A percentile compares a stretch with the other conserved stretches of the same genome.
phyloP scores from a whole-genome alignment of 2,888 invertebrate species.

The Hydraecia micacea region DNA sequence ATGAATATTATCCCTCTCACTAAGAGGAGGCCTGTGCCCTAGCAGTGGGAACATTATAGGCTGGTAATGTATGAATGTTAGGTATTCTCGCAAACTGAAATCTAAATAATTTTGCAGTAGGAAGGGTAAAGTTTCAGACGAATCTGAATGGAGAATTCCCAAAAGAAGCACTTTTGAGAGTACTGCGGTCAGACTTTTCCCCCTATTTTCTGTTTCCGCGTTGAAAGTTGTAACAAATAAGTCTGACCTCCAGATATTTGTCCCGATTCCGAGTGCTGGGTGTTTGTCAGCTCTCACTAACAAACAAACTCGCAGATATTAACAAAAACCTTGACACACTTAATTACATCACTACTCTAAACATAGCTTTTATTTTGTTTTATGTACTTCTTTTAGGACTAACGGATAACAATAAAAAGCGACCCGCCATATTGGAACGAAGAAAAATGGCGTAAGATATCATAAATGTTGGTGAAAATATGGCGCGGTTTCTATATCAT shows the following conservation, averaged over 20 bases:
- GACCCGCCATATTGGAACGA: conserved; percentile 39
- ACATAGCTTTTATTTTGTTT: conserved; percentile 46
- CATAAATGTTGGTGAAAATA: conserved; percentile 31
- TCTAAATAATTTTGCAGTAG: background rate
- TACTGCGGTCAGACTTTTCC: background rate
- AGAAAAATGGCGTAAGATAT: conserved; percentile 27
- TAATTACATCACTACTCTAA: conserved; percentile 43
- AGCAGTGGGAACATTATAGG: no score
- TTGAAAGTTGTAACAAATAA: conserved; percentile 39
- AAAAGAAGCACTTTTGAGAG: background rate
- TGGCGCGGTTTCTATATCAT: conserved; percentile 11
- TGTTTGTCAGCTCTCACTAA: conserved; percentile 42
- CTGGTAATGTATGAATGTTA: background rate
- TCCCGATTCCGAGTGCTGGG: conserved; percentile 27
- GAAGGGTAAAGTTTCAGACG: background rate
- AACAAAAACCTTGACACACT: conserved; percentile 53
- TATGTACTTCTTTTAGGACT: conserved; percentile 34
- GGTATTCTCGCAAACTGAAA: background rate
- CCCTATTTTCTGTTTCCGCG: conserved; percentile 23
- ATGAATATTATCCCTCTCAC: no score
- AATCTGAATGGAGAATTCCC: background rate
- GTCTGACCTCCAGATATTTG: conserved; percentile 37
- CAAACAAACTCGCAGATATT: conserved; percentile 44
- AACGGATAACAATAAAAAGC: conserved; percentile 43
- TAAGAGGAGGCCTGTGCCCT: no score